Evolutionary conservation across 1,140 invertebrate genomes (phyloP).

Genomic region (Harlomillsia oculata): DNA sequence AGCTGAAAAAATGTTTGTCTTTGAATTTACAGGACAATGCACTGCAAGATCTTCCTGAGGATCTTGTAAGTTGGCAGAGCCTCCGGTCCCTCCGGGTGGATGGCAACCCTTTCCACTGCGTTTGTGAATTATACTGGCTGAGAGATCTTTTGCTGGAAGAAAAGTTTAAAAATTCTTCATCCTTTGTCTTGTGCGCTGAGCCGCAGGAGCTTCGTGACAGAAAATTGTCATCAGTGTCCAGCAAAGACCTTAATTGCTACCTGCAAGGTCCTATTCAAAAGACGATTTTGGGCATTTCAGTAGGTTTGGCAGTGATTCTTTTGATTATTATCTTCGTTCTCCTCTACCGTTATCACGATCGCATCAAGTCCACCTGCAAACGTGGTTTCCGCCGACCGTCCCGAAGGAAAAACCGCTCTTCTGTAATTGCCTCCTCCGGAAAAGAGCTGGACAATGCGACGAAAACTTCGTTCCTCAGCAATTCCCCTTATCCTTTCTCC

Average conservation of each 20-base stretch:
- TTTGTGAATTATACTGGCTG: constrained; percentile 69
- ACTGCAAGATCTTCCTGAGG: constrained; percentile 60
- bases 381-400: constrained; percentile 23
- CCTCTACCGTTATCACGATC: constrained; percentile 63
- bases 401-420: constrained; percentile 24
- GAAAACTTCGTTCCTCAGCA: constrained; percentile 34
- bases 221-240: constrained; percentile 54
- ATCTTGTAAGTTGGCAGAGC: constrained; percentile 65
- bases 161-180: constrained; percentile 36
- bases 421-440: constrained; percentile 24
- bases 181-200: constrained; percentile 56
- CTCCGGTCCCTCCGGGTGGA: constrained; percentile 63
- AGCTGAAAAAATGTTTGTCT: not conserved
- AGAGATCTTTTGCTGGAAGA: constrained; percentile 51
- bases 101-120: constrained; percentile 73
- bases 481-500: constrained; percentile 23
- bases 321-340: constrained; percentile 58
- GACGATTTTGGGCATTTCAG: constrained; percentile 61
- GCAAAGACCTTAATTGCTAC: constrained; percentile 69
- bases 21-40: constrained; percentile 55
- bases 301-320: constrained; percentile 54
- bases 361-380: constrained; percentile 65
- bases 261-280: constrained; percentile 63
- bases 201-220: constrained; percentile 60
- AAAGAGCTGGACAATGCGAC: constrained; percentile 29